These are phyloP conservation scores for Macropus fuliginosus DNA, from an alignment of 2,797 vertebrate species.

Conservation along the genomic window DNA sequence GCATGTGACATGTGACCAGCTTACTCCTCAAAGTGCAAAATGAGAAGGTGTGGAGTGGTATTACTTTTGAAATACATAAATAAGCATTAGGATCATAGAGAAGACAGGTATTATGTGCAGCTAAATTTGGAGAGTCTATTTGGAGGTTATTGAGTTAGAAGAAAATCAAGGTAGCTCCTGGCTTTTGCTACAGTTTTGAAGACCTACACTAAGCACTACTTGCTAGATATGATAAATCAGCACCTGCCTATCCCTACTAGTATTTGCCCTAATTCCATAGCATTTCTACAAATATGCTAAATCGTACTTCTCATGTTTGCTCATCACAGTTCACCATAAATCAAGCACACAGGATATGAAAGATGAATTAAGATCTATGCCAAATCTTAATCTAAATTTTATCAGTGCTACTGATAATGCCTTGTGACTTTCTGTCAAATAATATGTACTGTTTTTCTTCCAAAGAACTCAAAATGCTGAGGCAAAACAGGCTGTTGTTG, in stretches of 20 bases:
- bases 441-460: conserved; percentile 29
- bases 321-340: conserved; percentile 44
- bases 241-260: conserved; percentile 12
- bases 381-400: conserved; percentile 53
- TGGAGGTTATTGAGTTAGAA: conserved; percentile 73
- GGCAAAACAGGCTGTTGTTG: conserved; percentile 11
- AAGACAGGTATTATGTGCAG: conserved; percentile 75
- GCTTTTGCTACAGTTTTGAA: conserved; percentile 54
- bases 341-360: conserved; percentile 40
- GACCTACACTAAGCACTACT: conserved; percentile 43
- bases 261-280: conserved; percentile 38
- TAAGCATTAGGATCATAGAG: conserved; percentile 77
- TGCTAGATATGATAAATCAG: conserved; percentile 34
- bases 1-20: conserved; percentile 81
- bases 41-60: conserved; percentile 78
- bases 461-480: conserved; percentile 34
- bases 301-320: conserved; percentile 34
- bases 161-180: conserved; percentile 64
- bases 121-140: conserved; percentile 64
- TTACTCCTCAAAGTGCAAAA: conserved; percentile 84
- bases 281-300: conserved; percentile 42
- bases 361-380: conserved; percentile 64
- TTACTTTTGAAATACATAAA: conserved; percentile 81
- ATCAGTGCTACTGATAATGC: not conserved
- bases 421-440: conserved; percentile 45